Evolutionary conservation across 2,113 vertebrate genomes (phyloP).

Genomic region (Apteryx owenii): DNA sequence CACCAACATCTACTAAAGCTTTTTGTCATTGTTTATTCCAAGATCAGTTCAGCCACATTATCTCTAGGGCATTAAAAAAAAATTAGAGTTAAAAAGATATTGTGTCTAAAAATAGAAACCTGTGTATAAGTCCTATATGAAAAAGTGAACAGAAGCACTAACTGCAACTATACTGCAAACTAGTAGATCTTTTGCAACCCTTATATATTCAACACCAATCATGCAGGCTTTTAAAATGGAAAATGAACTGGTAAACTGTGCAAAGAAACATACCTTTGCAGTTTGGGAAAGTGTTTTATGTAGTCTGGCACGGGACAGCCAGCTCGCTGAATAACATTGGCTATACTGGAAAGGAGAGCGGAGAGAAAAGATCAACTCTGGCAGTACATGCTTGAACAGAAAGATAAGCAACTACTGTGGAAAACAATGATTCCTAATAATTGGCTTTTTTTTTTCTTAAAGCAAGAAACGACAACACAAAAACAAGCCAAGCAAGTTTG

Average conservation of each 20-base stretch:
- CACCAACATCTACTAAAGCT: background rate
- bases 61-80: background rate
- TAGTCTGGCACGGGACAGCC: constrained; percentile 97
- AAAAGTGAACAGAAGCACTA: background rate
- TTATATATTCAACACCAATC: background rate
- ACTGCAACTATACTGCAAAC: background rate
- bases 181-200: background rate
- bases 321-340: constrained; percentile 91
- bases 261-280: constrained; percentile 81
- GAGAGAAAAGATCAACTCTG: background rate
- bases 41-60: background rate
- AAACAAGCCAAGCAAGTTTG: background rate
- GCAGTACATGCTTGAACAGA: background rate
- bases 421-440: background rate
- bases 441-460: background rate
- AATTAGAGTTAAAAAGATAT: background rate
- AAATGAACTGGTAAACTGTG: background rate
- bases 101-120: background rate
- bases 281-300: constrained; percentile 90
- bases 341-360: constrained; percentile 81
- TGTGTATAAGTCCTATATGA: background rate
- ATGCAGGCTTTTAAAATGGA: background rate
- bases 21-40: background rate
- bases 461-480: background rate
- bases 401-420: background rate